Conservation (phyloP, 2,888 invertebrate genomes). For the Leptothorax acervorum region DNA sequence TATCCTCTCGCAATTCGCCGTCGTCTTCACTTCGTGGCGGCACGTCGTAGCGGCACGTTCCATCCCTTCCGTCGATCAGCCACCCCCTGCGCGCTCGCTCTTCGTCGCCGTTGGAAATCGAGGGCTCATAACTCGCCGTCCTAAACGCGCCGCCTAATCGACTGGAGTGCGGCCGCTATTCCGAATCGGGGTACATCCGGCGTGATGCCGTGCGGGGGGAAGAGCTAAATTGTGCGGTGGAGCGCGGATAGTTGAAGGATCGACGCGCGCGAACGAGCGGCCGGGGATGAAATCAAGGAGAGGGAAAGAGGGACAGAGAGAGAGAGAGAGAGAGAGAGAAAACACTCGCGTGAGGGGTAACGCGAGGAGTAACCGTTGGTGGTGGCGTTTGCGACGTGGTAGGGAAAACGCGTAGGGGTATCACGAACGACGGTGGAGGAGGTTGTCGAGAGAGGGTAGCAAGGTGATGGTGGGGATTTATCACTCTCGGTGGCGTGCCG, state of each 20-base stretch:
- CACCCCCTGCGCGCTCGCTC: not conserved
- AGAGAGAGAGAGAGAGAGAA: conserved; percentile 33
- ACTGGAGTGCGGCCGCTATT: conserved; percentile 49
- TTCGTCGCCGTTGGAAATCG: conserved; percentile 49
- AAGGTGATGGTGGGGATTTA: conserved; percentile 72
- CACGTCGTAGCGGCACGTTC: conserved; percentile 40
- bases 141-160: conserved; percentile 65
- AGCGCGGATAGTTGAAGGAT: conserved; percentile 61
- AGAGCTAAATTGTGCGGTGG: conserved; percentile 61
- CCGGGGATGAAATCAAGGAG: conserved; percentile 23
- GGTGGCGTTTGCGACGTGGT: conserved; percentile 46
- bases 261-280: conserved; percentile 54
- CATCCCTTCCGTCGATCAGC: conserved; percentile 20
- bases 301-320: conserved; percentile 15
- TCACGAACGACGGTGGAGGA: conserved; percentile 44
- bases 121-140: conserved; percentile 52
- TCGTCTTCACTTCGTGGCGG: conserved; percentile 41
- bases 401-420: conserved; percentile 44
- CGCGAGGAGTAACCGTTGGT: conserved; percentile 47
- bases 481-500: conserved; percentile 82
- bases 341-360: conserved; percentile 51
- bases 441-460: not conserved
- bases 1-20: conserved; percentile 43
- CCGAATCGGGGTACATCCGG: conserved; percentile 53
- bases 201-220: conserved; percentile 44